Percentiles rank a stretch among this genome's conserved stretches.
Conservation (phyloP, 2,888 invertebrate species). For the Hirtodrosophila cameraria region DNA sequence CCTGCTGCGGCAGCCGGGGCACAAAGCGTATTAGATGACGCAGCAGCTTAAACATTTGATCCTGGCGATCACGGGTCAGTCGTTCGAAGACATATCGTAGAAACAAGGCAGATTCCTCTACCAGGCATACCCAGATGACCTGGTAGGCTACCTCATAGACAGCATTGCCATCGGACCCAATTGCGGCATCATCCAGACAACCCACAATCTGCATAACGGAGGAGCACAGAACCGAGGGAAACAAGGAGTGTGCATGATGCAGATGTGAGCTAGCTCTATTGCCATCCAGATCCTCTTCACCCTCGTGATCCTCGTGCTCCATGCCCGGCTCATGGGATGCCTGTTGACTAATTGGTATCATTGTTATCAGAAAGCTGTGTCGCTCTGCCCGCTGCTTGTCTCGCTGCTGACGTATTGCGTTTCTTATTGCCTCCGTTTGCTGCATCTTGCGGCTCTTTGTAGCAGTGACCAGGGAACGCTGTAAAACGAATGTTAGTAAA, state of each 20-base stretch:
- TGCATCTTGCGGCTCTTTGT: constrained; percentile 99
- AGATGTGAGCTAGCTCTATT: constrained; percentile 92
- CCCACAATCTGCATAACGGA: constrained; percentile 97
- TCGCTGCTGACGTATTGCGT: constrained; percentile 97
- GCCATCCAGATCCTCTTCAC: constrained; percentile 89
- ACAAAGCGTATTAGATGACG: constrained; percentile 96
- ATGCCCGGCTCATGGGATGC: constrained; percentile 98
- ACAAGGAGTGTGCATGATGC: constrained; percentile 96
- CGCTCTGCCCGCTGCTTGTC: constrained; percentile 97
- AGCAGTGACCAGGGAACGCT: constrained; percentile 98
- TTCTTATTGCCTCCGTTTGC: constrained; percentile 98
- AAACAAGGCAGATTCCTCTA: constrained; percentile 98
- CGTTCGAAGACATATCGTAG: constrained; percentile 97
- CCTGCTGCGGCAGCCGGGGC: constrained; percentile 96
- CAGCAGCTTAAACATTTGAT: constrained; percentile 96
- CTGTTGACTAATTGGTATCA: constrained; percentile 96
- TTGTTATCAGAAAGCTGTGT: constrained; percentile 97
- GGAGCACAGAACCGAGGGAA: constrained; percentile 98
- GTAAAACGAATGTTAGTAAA: constrained; percentile 66
- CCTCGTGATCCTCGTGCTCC: constrained; percentile 93
- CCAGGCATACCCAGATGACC: constrained; percentile 98
- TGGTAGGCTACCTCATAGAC: constrained; percentile 98
- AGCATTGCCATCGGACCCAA: constrained; percentile 96
- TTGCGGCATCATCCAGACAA: constrained; percentile 97
- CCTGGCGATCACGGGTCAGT: constrained; percentile 95